A percentile compares a stretch with the other conserved stretches of the same genome.
These are phyloP conservation scores for Plecotus auritus DNA, from an alignment of 2,113 vertebrate species.

Conservation along the genomic window DNA sequence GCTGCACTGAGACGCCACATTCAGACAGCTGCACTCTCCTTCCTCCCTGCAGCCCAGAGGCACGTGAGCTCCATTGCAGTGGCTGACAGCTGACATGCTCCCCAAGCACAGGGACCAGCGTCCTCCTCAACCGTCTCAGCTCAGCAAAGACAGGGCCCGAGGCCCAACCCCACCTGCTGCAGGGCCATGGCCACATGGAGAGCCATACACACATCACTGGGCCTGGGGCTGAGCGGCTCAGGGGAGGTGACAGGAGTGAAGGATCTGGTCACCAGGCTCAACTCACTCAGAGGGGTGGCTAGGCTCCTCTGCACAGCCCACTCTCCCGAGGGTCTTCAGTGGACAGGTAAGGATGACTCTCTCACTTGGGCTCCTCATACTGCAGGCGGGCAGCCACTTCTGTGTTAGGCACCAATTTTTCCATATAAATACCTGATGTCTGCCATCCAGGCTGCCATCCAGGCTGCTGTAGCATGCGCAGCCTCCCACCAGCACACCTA, in stretches of 20 bases:
- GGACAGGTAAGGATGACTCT: not conserved
- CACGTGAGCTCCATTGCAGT: not conserved
- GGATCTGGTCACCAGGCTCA: not conserved
- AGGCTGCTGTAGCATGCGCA: not conserved
- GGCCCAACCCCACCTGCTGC: not conserved
- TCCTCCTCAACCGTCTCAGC: not conserved
- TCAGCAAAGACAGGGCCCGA: not conserved
- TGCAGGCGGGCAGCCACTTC: fast-evolving
- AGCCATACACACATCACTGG: not conserved
- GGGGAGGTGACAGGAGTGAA: not conserved
- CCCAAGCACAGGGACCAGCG: not conserved
- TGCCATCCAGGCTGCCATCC: not conserved
- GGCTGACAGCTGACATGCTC: fast-evolving
- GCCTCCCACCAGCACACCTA: not conserved
- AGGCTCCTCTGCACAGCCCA: not conserved
- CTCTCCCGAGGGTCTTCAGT: not conserved
- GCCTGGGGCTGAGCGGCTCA: not conserved
- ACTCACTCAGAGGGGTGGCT: not conserved
- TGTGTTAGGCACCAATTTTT: no score
- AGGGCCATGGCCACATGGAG: fast-evolving
- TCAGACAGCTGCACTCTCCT: not conserved
- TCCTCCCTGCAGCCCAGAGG: not conserved
- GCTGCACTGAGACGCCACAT: not conserved
- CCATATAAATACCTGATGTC: not conserved
- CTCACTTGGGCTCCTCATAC: not conserved